Conservation (phyloP, 2,888 invertebrate genomes). For the Altica lythri region DNA sequence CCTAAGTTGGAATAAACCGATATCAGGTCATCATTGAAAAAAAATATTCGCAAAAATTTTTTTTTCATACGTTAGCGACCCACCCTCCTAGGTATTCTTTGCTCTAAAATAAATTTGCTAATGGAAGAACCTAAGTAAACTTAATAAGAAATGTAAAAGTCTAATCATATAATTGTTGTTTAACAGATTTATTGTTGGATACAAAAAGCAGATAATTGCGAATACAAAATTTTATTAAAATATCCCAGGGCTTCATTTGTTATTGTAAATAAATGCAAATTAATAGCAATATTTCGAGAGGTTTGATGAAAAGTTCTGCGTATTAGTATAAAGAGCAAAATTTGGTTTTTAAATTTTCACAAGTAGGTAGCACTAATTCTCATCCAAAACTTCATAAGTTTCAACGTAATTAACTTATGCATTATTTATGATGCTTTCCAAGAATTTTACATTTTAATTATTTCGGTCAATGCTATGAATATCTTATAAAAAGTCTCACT, state of each 20-base stretch:
- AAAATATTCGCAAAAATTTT: too few species aligned
- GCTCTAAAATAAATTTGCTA: too few species aligned
- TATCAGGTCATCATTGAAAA: too few species aligned
- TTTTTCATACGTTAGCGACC: too few species aligned
- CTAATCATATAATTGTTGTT: too few species aligned
- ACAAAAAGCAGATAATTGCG: too few species aligned
- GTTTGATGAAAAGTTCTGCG: constrained; percentile 11
- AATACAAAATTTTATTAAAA: constrained; percentile 6
- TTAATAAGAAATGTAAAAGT: too few species aligned
- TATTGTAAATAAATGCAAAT: constrained; percentile 21
- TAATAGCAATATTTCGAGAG: constrained; percentile 10
- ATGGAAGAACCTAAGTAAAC: too few species aligned
- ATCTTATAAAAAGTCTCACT: constrained; percentile 3
- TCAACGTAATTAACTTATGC: constrained; percentile 30
- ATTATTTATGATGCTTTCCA: constrained; percentile 23
- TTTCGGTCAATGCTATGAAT: constrained; percentile 8
- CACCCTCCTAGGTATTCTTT: too few species aligned
- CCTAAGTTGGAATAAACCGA: too few species aligned
- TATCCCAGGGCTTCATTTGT: constrained; percentile 8
- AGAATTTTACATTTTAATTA: constrained; percentile 20
- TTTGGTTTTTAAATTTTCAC: constrained; percentile 30
- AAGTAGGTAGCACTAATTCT: constrained; percentile 11
- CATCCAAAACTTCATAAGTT: constrained; percentile 26
- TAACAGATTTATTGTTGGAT: too few species aligned
- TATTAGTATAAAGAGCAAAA: constrained; percentile 12